phyloP scores from a whole-genome alignment of 2,113 vertebrate species.

The Callaeas wilsoni region DNA sequence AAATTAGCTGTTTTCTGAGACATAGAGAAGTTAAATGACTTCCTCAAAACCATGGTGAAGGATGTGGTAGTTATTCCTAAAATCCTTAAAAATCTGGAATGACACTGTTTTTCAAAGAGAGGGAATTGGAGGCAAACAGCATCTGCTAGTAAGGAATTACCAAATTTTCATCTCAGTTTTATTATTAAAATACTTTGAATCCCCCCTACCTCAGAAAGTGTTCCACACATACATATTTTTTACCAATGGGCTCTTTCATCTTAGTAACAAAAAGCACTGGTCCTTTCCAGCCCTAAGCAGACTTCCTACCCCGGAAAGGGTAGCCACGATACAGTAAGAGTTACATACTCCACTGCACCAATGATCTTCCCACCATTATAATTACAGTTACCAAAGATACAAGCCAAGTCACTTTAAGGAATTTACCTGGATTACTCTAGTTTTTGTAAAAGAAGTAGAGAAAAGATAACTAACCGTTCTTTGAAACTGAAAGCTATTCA shows the following conservation, averaged over 20 bases:
- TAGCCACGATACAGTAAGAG: background rate
- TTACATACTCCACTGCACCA: background rate
- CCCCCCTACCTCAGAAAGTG: background rate
- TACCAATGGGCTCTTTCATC: background rate
- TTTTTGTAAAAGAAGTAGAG: background rate
- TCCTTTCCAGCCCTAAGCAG: background rate
- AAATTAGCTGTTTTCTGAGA: background rate
- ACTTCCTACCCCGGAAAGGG: background rate
- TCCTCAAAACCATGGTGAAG: background rate
- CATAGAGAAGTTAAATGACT: background rate
- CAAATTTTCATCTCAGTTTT: background rate
- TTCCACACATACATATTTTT: background rate
- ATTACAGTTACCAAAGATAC: background rate
- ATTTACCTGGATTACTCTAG: background rate
- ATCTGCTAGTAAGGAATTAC: background rate
- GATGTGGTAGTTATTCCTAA: background rate
- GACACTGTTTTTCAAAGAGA: background rate
- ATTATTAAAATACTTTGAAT: background rate
- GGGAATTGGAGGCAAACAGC: background rate
- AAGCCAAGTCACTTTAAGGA: background rate
- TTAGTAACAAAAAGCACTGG: background rate
- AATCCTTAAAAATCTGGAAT: constrained; percentile 3
- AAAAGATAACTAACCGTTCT: background rate
- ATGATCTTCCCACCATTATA: background rate
- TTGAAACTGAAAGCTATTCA: background rate